Percentiles rank a stretch among this genome's conserved stretches.
Evolutionary conservation across 2,797 vertebrate genomes (phyloP).

Genomic region (Danionella dracula): DNA sequence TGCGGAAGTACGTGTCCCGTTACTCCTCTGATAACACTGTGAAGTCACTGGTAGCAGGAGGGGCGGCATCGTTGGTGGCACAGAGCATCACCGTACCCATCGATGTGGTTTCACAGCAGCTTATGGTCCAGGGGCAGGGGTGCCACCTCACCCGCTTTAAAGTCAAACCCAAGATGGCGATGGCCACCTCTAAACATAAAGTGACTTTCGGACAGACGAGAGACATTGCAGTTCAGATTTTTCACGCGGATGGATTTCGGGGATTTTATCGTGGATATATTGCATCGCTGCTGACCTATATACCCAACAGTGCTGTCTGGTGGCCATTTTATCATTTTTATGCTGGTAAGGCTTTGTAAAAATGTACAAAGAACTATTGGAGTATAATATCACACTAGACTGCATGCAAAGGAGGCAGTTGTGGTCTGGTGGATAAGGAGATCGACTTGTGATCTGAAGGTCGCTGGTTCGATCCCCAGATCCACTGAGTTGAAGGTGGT

Average conservation of each 20-base stretch:
- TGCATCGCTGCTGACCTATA: constrained; percentile 93
- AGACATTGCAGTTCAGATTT: constrained; percentile 86
- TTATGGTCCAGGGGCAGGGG: constrained; percentile 94
- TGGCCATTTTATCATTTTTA: constrained; percentile 99
- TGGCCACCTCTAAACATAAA: constrained; percentile 53
- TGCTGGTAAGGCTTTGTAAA: constrained; percentile 69
- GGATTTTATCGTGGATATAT: constrained; percentile 96
- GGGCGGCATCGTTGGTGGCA: constrained; percentile 88
- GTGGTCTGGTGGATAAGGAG: no score
- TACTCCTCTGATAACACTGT: constrained; percentile 85
- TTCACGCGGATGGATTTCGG: constrained; percentile 78
- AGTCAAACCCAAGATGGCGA: constrained; percentile 48
- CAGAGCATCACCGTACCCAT: constrained; percentile 98
- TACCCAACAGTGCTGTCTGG: constrained; percentile 96
- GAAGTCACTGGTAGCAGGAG: constrained; percentile 90
- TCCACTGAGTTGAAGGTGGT: no score
- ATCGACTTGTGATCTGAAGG: no score
- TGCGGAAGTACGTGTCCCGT: constrained; percentile 83
- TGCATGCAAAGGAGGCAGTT: no score
- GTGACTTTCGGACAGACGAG: constrained; percentile 85
- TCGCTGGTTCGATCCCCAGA: no score
- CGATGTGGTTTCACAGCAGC: constrained; percentile 90
- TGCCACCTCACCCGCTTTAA: constrained; percentile 83
- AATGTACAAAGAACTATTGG: no score
- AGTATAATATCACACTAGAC: no score